phyloP scores from a whole-genome alignment of 2,797 vertebrate genomes.

The Capromys pilorides region DNA sequence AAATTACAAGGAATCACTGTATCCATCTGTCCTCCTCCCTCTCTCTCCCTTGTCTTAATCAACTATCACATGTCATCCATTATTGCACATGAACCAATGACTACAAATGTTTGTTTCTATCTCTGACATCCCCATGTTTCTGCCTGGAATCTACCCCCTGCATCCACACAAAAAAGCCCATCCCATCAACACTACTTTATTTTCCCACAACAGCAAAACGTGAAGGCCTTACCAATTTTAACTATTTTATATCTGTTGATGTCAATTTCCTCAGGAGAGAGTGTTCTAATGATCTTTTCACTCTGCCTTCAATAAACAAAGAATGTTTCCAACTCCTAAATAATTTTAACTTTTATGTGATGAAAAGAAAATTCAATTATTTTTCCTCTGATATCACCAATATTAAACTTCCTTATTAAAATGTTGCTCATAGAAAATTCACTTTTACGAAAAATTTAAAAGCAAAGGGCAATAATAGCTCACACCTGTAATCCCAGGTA shows the following conservation, averaged over 20 bases:
- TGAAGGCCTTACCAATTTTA: slow-evolving; percentile 39
- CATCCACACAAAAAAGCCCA: neutral
- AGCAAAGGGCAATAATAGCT: neutral
- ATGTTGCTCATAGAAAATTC: neutral
- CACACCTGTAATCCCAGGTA: neutral
- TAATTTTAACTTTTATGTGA: slow-evolving; percentile 58
- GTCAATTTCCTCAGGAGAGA: neutral
- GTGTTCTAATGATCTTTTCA: slow-evolving; percentile 33
- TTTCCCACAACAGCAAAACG: neutral
- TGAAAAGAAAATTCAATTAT: slow-evolving; percentile 22
- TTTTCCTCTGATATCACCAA: neutral
- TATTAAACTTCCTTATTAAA: neutral
- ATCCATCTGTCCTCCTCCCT: neutral
- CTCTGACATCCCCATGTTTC: slow-evolving; percentile 27
- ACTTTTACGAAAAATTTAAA: neutral
- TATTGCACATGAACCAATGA: neutral
- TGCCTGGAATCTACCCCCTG: neutral
- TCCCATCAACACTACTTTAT: neutral
- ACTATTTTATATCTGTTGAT: slow-evolving; percentile 59
- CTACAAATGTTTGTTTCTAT: neutral
- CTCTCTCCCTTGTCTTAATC: no score
- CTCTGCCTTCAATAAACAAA: neutral
- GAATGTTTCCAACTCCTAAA: neutral
- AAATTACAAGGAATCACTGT: neutral
- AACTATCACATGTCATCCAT: neutral